Evolutionary conservation across 2,797 vertebrate species (phyloP).

Genomic region (Microcaecilia unicolor): DNA sequence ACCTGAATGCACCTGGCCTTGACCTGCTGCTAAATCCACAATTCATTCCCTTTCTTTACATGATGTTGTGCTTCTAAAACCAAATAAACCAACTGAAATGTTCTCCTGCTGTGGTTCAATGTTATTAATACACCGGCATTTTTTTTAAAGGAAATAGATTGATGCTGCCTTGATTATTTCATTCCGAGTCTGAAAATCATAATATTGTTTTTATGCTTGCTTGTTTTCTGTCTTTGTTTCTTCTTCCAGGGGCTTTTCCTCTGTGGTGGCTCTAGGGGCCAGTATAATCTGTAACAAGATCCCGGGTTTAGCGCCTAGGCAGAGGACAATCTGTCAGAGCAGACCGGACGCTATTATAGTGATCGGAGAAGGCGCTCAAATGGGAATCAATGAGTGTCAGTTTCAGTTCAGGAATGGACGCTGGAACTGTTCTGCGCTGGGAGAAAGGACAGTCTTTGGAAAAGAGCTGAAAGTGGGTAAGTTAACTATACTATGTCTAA

Average conservation of each 20-base stretch:
- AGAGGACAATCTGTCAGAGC: slow-evolving; percentile 96
- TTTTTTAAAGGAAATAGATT: not conserved
- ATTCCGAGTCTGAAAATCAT: too few relatives aligned
- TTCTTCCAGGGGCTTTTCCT: slow-evolving; percentile 78
- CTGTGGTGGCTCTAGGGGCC: slow-evolving; percentile 89
- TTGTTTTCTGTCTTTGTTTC: slow-evolving; percentile 2
- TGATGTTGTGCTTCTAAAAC: not conserved
- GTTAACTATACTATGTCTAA: slow-evolving; percentile 55
- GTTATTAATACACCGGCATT: not conserved
- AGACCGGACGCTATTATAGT: slow-evolving; percentile 93
- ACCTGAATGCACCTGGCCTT: too few relatives aligned
- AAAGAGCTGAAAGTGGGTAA: slow-evolving; percentile 97
- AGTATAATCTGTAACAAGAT: slow-evolving; percentile 98
- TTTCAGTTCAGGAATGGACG: slow-evolving; percentile 92
- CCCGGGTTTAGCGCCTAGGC: slow-evolving; percentile 86
- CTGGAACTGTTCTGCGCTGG: slow-evolving; percentile 94
- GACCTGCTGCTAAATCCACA: too few relatives aligned
- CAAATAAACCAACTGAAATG: not conserved
- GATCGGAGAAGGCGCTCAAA: slow-evolving; percentile 93
- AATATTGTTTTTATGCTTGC: too few relatives aligned
- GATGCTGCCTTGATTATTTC: too few relatives aligned
- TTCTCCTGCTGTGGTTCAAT: not conserved
- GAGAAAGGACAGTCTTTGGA: slow-evolving; percentile 91
- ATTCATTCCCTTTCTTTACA: not conserved
- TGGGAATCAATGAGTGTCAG: slow-evolving; percentile 94